Evolutionary conservation across 2,113 vertebrate species (phyloP).

Genomic region (Python bivittatus): DNA sequence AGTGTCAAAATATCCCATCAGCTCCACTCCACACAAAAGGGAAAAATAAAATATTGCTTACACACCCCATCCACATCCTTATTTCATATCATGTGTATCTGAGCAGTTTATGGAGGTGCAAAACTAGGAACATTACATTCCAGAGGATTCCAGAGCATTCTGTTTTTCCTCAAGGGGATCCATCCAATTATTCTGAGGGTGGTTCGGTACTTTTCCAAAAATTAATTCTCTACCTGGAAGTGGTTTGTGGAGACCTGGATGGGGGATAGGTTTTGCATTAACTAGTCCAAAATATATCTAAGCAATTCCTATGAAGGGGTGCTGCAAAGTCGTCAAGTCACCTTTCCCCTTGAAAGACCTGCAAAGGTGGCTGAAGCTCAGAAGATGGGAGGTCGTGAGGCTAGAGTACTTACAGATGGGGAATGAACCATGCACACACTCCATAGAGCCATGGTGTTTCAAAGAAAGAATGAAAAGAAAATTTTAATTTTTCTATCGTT

Average conservation of each 20-base stretch:
- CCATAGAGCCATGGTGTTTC: not conserved
- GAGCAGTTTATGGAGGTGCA: not conserved
- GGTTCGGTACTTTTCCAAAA: not conserved
- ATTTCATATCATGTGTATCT: not conserved
- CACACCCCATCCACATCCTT: not conserved
- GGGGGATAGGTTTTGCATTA: not conserved
- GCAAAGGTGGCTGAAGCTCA: not conserved
- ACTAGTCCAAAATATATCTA: not conserved
- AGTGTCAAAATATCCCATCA: not conserved
- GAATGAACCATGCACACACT: not conserved
- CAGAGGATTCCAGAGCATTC: not conserved
- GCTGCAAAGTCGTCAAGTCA: not conserved
- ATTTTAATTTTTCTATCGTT: not conserved
- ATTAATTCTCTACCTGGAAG: not conserved
- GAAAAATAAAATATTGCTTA: not conserved
- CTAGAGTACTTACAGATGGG: not conserved
- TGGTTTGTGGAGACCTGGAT: not conserved
- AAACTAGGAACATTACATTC: not conserved
- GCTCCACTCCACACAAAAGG: not conserved
- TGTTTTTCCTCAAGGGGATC: not conserved
- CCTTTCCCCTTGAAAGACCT: not conserved
- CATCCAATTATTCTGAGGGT: not conserved
- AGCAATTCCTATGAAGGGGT: not conserved
- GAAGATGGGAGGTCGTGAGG: not conserved
- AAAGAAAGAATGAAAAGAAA: not conserved